Conservation (phyloP, 2,113 vertebrate genomes). For the Otis tarda region DNA sequence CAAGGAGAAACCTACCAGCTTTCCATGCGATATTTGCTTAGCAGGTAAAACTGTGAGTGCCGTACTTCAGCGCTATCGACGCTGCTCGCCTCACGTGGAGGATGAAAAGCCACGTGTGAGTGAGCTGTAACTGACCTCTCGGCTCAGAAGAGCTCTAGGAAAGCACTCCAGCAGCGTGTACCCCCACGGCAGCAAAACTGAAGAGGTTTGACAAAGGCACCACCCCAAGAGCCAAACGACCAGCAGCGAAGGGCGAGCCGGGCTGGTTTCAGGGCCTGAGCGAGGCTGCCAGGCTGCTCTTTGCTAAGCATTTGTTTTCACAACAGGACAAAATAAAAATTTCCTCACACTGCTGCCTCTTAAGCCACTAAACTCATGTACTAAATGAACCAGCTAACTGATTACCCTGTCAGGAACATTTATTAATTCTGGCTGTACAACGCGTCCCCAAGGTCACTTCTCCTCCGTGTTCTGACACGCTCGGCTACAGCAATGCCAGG, state of each 20-base stretch:
- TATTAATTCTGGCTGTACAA: background rate
- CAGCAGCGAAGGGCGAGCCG: rapidly evolving
- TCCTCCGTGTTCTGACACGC: background rate
- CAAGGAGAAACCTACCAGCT: background rate
- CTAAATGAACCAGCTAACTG: background rate
- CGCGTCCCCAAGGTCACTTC: background rate
- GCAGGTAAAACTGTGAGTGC: background rate
- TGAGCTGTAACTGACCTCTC: background rate
- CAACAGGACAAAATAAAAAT: background rate
- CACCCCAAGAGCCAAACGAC: background rate
- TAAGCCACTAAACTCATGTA: background rate
- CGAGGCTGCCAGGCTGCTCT: background rate
- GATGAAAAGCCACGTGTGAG: background rate
- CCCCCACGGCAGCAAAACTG: background rate
- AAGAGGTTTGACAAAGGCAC: background rate
- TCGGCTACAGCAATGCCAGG: background rate
- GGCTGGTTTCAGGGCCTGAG: background rate
- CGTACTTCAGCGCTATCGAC: background rate
- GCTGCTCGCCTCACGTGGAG: background rate
- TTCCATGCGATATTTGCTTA: background rate
- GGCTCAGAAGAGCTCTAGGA: background rate
- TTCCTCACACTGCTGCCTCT: background rate
- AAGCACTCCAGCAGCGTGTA: background rate
- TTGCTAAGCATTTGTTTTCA: background rate
- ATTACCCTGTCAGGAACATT: background rate